Evolutionary conservation across 2,797 vertebrate genomes (phyloP).

Genomic region (Cephalopachus bancanus): DNA sequence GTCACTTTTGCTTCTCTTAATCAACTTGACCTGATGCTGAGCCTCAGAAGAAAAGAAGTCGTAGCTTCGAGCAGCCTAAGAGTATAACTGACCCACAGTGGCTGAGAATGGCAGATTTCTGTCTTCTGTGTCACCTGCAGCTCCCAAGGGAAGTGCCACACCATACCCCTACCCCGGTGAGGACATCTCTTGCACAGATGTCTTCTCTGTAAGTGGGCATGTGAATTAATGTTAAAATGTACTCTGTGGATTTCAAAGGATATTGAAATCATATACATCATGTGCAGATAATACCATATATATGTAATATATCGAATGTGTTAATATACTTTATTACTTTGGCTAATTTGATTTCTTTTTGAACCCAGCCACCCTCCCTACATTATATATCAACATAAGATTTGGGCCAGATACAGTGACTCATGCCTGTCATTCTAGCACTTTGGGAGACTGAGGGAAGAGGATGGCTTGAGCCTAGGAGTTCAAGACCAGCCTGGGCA

Average conservation of each 20-base stretch:
- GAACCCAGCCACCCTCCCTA: neutral
- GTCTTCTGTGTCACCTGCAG: rapidly evolving
- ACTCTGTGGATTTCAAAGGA: neutral
- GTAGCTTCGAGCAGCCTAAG: neutral
- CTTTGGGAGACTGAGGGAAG: too few relatives aligned
- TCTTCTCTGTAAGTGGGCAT: neutral
- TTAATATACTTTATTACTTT: neutral
- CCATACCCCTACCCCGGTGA: rapidly evolving
- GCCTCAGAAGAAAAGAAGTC: neutral
- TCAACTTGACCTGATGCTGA: neutral
- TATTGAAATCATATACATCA: neutral
- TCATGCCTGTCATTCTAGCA: too few relatives aligned
- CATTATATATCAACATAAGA: neutral
- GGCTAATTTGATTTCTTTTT: neutral
- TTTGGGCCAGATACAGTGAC: neutral
- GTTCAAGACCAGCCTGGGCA: too few relatives aligned
- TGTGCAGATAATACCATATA: neutral
- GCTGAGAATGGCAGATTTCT: rapidly evolving
- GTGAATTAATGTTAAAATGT: neutral
- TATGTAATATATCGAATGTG: neutral
- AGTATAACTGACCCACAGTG: neutral
- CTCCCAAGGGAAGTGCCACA: neutral
- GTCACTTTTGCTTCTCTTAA: neutral
- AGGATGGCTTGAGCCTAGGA: too few relatives aligned
- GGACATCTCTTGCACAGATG: rapidly evolving